Evolutionary conservation across 2,888 invertebrate genomes (phyloP), one percentile per base, ranked within the genome.

Genomic region (Ecliptopera silaceata): DNA sequence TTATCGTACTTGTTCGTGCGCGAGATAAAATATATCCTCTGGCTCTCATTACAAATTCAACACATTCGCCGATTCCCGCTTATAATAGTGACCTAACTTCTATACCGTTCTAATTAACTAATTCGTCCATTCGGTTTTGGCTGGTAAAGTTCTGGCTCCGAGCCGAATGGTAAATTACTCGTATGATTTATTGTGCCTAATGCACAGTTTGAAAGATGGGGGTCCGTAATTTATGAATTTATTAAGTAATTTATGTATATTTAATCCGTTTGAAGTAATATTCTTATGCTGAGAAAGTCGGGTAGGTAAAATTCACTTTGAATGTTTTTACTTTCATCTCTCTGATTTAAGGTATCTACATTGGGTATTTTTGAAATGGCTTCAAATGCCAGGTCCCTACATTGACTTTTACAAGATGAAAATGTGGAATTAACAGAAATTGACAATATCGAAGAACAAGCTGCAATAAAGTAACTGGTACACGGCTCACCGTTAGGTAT

Each of bases 81-180:
- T 49, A 29, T 34, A 44, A 43, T n/a, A 44, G 34, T 18, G 26
- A 43, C 38, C 44, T 47, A 43, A 52, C 38, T 57, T 36, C 38
- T 34, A 43, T 43, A 22, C 3, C 44, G 15, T 18, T 39, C 45
- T 58, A 48, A 53, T 58, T 54, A 58, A 45, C 53, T 44, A 43
- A 59, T 54, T 61, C 43, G 57, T 49, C 50, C 43, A 49, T 56
- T 59, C 55, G 58, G 56, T 38, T 59, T 58, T 36, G 53, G 56
- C 51, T 51, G 47, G 45, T 55, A 43, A 42, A 50, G 45, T 8
- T 46, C 58, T 64, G 58, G 62, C 60, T 54, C 54, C 12, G 15
- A n/a, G 58, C 58, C 54, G 42, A 45, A 22, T 46, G 45, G 11
- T 55, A 61, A 52, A 56, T 58, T 55, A 64, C 48, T 57, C 29